These are phyloP conservation scores for Drosophila athabasca DNA, from an alignment of 1,140 invertebrate genomes.

Conservation along the genomic window DNA sequence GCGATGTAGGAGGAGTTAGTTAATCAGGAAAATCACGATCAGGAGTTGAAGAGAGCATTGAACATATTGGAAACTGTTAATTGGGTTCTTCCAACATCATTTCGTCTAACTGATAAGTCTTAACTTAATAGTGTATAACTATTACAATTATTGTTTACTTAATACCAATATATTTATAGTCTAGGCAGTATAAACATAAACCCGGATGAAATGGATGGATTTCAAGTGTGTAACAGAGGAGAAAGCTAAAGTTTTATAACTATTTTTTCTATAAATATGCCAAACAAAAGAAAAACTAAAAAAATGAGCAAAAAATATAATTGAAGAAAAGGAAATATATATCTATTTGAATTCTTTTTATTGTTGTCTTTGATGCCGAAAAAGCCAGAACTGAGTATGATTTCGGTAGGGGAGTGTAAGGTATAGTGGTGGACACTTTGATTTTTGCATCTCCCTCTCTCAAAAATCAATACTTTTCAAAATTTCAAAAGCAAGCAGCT, in stretches of 20 bases:
- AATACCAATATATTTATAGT: conserved; percentile 63
- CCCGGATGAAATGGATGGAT: not conserved
- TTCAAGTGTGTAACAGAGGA: conserved; percentile 33
- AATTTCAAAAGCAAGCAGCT: no score
- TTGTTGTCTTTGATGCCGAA: no score
- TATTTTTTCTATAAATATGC: conserved; percentile 69
- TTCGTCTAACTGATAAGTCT: conserved; percentile 62
- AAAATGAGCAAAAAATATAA: conserved; percentile 32
- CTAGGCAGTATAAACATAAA: conserved; percentile 39
- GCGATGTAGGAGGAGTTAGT: conserved; percentile 6
- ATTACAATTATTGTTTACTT: conserved; percentile 70
- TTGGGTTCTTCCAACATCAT: conserved; percentile 69
- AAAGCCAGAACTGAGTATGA: no score
- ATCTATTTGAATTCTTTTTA: not conserved
- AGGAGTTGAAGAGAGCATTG: conserved; percentile 17
- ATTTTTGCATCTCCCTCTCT: no score
- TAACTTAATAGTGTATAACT: conserved; percentile 69
- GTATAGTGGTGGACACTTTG: no score
- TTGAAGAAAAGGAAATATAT: conserved; percentile 6
- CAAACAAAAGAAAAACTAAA: conserved; percentile 31
- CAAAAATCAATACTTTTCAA: no score
- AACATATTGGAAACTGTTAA: conserved; percentile 56
- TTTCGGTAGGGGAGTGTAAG: no score
- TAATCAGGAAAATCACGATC: conserved; percentile 6
- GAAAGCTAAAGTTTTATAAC: conserved; percentile 48